Evolutionary conservation across 2,113 vertebrate species (phyloP).

Genomic region (Melanostigma gelatinosum): DNA sequence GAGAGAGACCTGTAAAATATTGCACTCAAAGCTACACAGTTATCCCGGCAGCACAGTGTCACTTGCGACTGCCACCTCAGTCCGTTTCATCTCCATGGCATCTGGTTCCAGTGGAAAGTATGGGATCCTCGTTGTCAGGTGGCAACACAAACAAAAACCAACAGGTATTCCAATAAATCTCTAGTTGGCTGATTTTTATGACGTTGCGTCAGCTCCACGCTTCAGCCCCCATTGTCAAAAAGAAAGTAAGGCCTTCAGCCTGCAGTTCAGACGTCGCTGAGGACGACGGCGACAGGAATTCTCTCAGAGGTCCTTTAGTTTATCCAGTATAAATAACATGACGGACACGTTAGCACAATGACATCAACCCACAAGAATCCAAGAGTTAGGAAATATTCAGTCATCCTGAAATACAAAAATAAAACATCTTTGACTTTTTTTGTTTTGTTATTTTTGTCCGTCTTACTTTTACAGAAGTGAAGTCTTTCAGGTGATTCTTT

Average conservation of each 20-base stretch:
- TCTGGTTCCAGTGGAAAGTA: conserved; percentile 82
- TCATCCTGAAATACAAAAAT: conserved; percentile 86
- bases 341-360: conserved; percentile 78
- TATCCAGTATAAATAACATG: conserved; percentile 87
- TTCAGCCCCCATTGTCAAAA: conserved; percentile 70
- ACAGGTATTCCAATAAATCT: conserved; percentile 81
- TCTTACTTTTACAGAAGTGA: conserved; percentile 64
- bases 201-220: conserved; percentile 66
- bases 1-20: conserved; percentile 79
- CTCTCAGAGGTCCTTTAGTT: conserved; percentile 77
- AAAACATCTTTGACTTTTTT: conserved; percentile 82
- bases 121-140: conserved; percentile 74
- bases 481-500: conserved; percentile 72
- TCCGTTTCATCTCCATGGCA: conserved; percentile 77
- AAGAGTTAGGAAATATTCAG: conserved; percentile 79
- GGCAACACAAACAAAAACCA: conserved; percentile 77
- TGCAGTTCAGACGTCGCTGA: conserved; percentile 71
- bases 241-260: conserved; percentile 67
- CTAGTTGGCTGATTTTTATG: conserved; percentile 79
- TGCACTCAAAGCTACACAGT: conserved; percentile 85
- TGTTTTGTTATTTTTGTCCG: conserved; percentile 55
- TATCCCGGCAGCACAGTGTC: conserved; percentile 73
- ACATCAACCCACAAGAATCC: conserved; percentile 81
- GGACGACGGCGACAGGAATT: conserved; percentile 63
- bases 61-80: conserved; percentile 73